Evolutionary conservation across 2,797 vertebrate species (phyloP).

Genomic region (Hippoglossus hippoglossus): DNA sequence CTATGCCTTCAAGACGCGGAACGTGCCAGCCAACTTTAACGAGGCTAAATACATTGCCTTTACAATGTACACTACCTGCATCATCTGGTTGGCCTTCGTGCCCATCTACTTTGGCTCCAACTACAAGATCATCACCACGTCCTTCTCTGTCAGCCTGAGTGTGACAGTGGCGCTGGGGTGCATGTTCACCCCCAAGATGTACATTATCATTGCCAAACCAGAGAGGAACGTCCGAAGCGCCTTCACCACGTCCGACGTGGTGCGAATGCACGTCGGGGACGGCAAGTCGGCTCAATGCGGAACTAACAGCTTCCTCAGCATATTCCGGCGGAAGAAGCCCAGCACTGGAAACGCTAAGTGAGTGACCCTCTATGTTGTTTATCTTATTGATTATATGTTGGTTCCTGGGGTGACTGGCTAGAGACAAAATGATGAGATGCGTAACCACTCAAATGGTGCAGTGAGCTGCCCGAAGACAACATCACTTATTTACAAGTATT

Average conservation of each 20-base stretch:
- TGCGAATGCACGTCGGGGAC: slow-evolving; percentile 98
- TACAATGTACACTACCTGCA: slow-evolving; percentile 99
- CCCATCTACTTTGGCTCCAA: slow-evolving; percentile 99
- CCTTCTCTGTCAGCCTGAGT: slow-evolving; percentile 98
- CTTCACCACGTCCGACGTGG: slow-evolving; percentile 98
- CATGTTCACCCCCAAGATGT: slow-evolving; percentile 99
- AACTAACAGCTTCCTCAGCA: slow-evolving; percentile 95
- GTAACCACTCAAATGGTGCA: slow-evolving; percentile 46
- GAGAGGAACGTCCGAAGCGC: slow-evolving; percentile 99
- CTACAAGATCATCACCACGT: slow-evolving; percentile 99
- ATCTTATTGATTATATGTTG: slow-evolving; percentile 3
- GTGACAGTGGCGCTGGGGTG: slow-evolving; percentile 97
- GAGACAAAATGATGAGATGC: slow-evolving; percentile 22
- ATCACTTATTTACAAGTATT: neutral
- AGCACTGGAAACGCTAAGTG: slow-evolving; percentile 92
- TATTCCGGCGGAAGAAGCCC: slow-evolving; percentile 96
- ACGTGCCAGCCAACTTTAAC: slow-evolving; percentile 98
- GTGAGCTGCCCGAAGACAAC: neutral
- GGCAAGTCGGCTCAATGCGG: slow-evolving; percentile 92
- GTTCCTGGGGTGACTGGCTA: slow-evolving; percentile 24
- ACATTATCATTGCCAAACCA: slow-evolving; percentile 99
- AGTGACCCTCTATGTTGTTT: slow-evolving; percentile 79
- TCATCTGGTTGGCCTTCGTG: slow-evolving; percentile 99
- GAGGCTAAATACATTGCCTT: slow-evolving; percentile 99
- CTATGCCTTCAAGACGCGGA: slow-evolving; percentile 99